Base-by-base conservation (phyloP, 2,797 vertebrate species). In the Chelidonichthys spinosus region DNA sequence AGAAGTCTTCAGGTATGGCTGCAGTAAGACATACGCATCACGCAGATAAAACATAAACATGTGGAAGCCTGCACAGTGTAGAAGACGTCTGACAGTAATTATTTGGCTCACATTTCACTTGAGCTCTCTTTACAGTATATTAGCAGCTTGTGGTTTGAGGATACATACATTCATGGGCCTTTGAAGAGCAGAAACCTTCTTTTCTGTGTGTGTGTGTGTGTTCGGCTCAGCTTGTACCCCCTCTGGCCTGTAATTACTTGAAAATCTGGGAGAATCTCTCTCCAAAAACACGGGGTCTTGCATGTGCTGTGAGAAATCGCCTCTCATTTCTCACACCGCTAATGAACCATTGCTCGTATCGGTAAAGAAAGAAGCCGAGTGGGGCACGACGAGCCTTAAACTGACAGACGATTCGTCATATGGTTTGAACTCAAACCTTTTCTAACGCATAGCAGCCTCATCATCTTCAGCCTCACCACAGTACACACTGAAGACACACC, bases 161-260 rank as follows among this genome's bases (percentile, higher is more conserved):
- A 91, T 55, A 64, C 78, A 74, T 86, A 71, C 84, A n/a, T 86
- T 88, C 78, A 66, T 7, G 39, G 67, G 60, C 69, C 89, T 90
- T 91, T 87, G 86, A 90, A 91, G 80, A 72, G 60, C 70, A 76
- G 74, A 68, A 68, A 59, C 37, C 18, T 53, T 79, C 52, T 50
- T 60, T 36, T 75, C 74, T 90, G 62, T 90, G 89, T 92, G 89
- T 90, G 85, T 83, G 85, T 73, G 81, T 87, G 82, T 76, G 52
- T 72, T 82, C 67, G 87, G 84, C 84, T 85, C 37, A 68, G 79
- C 85, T 66, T 58, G 55, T 83, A 81, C 82, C 85, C 91, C 88
- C 88, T 86, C 82, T 77, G 87, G 83, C 79, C 90, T 92, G 83
- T 92, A 92, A 93, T 92, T 91, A 91, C 72, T 6, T 55, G 25